phyloP scores from a whole-genome alignment of 2,113 vertebrate species.

The Urocitellus parryii region DNA sequence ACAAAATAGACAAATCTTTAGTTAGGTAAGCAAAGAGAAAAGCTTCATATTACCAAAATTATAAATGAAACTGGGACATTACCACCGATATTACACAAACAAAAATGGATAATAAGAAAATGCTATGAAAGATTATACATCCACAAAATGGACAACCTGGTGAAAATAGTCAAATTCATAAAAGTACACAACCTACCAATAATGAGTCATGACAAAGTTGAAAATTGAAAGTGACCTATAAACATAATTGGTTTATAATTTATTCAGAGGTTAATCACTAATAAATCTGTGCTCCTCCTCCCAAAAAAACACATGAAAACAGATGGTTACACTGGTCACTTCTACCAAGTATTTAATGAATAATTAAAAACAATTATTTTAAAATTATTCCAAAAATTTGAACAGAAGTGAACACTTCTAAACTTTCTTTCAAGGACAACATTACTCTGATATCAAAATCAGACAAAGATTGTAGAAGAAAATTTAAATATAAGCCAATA shows the following conservation, averaged over 20 bases:
- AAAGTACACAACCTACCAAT: not conserved
- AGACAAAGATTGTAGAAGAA: not conserved
- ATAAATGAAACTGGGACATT: not conserved
- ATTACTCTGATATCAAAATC: not conserved
- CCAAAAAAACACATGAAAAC: not conserved
- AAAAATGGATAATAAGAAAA: not conserved
- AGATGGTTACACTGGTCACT: not conserved
- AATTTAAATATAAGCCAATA: not conserved
- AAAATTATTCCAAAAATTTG: not conserved
- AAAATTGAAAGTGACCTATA: not conserved
- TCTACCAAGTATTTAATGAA: not conserved
- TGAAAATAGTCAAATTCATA: not conserved
- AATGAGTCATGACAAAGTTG: not conserved
- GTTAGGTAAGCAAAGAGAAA: not conserved
- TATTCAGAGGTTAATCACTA: not conserved
- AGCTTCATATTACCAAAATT: not conserved
- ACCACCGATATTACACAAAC: too few species aligned
- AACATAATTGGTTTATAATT: not conserved
- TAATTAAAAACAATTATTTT: not conserved
- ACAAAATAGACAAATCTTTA: not conserved
- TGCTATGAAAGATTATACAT: not conserved
- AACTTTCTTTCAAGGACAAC: too few species aligned
- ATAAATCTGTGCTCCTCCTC: not conserved
- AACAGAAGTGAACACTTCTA: not conserved
- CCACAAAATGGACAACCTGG: not conserved